Percentiles rank a stretch among this genome's conserved stretches.
Conservation (phyloP, 1,140 invertebrate genomes). For the Drosophila biarmipes region DNA sequence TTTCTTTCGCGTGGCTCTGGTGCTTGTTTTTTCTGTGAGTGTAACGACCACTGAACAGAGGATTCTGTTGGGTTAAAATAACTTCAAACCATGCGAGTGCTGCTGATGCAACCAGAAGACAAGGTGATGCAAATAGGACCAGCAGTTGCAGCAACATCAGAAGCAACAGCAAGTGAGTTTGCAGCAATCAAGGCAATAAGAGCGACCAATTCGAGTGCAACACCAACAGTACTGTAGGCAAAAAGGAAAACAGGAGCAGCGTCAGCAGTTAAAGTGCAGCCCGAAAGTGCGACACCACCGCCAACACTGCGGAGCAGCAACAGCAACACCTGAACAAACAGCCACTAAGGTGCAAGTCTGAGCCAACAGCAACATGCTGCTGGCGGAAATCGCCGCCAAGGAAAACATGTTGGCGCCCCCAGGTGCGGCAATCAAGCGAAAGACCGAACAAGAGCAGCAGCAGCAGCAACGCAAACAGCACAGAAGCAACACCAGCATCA, state of each 20-base stretch:
- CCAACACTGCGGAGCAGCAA: too few relatives aligned
- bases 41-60: constrained; percentile 2
- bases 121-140: constrained; percentile 21
- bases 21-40: constrained; percentile 5
- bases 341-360: neutral
- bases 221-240: neutral
- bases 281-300: too few relatives aligned
- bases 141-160: constrained; percentile 11
- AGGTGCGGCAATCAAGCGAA: constrained; percentile 44
- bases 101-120: constrained; percentile 7
- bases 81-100: constrained; percentile 10
- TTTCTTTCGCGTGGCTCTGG: neutral
- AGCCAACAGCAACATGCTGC: constrained; percentile 23
- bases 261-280: neutral
- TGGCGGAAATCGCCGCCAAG: constrained; percentile 2
- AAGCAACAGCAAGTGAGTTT: neutral
- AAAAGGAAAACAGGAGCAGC: neutral
- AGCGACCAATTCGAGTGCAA: neutral
- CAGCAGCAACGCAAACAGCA: constrained; percentile 48
- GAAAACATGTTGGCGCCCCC: constrained; percentile 24
- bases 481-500: constrained; percentile 25
- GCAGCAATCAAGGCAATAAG: neutral
- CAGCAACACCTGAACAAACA: too few relatives aligned
- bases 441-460: constrained; percentile 53
- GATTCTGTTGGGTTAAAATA: neutral